Evolutionary conservation across 2,113 vertebrate genomes (phyloP).

Genomic region (Mellivora capensis): DNA sequence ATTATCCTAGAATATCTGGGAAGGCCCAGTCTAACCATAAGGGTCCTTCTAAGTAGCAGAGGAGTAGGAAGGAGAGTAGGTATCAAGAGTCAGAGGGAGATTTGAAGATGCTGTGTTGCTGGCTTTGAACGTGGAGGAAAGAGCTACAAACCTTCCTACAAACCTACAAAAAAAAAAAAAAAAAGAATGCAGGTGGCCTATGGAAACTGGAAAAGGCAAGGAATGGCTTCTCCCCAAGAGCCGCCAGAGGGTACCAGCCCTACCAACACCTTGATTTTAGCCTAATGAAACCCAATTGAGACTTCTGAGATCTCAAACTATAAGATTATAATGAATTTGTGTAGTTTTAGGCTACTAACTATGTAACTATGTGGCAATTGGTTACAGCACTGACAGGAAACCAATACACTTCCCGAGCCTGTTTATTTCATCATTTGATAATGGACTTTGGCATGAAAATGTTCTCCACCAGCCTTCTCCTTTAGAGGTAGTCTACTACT

Average conservation of each 20-base stretch:
- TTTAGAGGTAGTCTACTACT: background rate
- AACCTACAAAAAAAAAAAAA: too few species aligned
- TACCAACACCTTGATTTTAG: background rate
- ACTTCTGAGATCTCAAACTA: background rate
- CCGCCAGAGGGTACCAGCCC: background rate
- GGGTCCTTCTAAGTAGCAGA: background rate
- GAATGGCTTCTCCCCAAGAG: background rate
- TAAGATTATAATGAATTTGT: background rate
- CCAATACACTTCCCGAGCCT: background rate
- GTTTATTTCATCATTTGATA: background rate
- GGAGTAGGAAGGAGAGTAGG: background rate
- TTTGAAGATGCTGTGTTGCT: background rate
- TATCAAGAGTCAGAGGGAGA: background rate
- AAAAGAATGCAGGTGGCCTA: background rate
- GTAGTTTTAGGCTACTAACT: background rate
- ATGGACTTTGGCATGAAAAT: background rate
- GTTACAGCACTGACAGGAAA: background rate
- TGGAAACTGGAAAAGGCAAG: background rate
- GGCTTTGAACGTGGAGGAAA: background rate
- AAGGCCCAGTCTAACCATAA: background rate
- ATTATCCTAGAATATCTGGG: background rate
- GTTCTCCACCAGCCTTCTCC: background rate
- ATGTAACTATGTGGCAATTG: background rate
- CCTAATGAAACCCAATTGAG: background rate
- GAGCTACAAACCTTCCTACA: background rate